Percentiles rank a stretch among this genome's conserved stretches.
Conservation (phyloP, 2,113 vertebrate genomes). For the Mesocricetus auratus region DNA sequence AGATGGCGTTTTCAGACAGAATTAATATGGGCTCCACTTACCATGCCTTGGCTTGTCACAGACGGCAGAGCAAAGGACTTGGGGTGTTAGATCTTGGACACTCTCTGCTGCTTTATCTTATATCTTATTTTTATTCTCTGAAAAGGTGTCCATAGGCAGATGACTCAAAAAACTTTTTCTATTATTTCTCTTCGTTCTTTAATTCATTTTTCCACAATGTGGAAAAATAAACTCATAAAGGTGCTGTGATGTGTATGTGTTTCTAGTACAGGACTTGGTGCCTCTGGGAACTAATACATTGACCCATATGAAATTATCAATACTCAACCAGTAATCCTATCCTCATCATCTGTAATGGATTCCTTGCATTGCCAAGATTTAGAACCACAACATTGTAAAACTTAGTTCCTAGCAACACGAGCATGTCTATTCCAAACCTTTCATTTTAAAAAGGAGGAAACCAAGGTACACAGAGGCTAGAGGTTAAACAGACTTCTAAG, state of each 20-base stretch:
- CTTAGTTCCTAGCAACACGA: not conserved
- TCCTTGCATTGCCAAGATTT: not conserved
- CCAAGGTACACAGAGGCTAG: not conserved
- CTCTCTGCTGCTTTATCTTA: not conserved
- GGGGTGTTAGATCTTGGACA: slow-evolving; percentile 19
- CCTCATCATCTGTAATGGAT: not conserved
- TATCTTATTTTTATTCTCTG: not conserved
- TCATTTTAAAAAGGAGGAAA: not conserved
- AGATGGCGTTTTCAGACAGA: slow-evolving; percentile 88
- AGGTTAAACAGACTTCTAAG: not conserved
- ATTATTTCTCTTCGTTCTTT: not conserved
- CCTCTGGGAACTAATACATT: not conserved
- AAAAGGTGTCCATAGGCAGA: not conserved
- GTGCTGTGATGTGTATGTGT: not conserved
- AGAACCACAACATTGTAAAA: not conserved
- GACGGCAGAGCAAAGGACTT: slow-evolving; percentile 52
- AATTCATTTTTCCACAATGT: not conserved
- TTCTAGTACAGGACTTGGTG: not conserved
- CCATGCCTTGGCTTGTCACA: slow-evolving; percentile 66
- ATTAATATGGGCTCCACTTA: slow-evolving; percentile 83
- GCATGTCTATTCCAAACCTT: not conserved
- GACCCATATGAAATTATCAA: not conserved
- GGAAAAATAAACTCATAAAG: not conserved
- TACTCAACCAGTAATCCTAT: not conserved
- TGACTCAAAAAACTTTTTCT: slow-evolving; percentile 6